Evolutionary conservation across 2,888 invertebrate species (phyloP), one percentile per base, ranked within the genome.

Genomic region (Chrysolina americana): DNA sequence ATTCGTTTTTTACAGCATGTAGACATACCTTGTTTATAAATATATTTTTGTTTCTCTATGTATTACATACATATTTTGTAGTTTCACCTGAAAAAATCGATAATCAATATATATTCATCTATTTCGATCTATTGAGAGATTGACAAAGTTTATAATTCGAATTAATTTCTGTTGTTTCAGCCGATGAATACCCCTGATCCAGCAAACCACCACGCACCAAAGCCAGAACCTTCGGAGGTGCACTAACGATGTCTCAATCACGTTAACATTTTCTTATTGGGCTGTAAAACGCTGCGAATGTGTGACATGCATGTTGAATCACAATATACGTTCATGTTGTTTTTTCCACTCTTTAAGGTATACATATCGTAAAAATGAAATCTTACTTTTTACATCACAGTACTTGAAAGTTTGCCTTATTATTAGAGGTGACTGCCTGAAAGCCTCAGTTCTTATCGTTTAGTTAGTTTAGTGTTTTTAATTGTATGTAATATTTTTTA

Each of bases 211-310:
- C 93, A 94, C 90, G 89, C 94, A 86, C 88, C 90, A 89, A 94
- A 94, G 90, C 92, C 93, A 88, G 95, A 95, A 90, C 93, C 94
- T 88, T 94, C 94, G 86, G 95, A 95, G 91, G 94, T 94, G 89
- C 94, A 94, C 92, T 94, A 92, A 89, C 89, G 85, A 78, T 78
- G 76, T 78, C 79, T 77, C 75, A 76, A 77, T 70, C 74, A 68
- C 80, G 73, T 76, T 78, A 77, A 77, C 75, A 77, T 68, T 81
- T 78, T 77, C 76, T 76, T 77, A 78, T 79, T 80, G 82, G 82
- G 81, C 81, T 80, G 79, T 78, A 78, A 81, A 78, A 75, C 80
- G 80, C 81, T 83, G 80, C 80, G 81, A 83, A 84, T 83, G 82
- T 82, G 83, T 84, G 79, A 78, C 82, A 79, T 82, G 83, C 80